phyloP scores from a whole-genome alignment of 1,140 invertebrate species.

The Nasonia giraulti region DNA sequence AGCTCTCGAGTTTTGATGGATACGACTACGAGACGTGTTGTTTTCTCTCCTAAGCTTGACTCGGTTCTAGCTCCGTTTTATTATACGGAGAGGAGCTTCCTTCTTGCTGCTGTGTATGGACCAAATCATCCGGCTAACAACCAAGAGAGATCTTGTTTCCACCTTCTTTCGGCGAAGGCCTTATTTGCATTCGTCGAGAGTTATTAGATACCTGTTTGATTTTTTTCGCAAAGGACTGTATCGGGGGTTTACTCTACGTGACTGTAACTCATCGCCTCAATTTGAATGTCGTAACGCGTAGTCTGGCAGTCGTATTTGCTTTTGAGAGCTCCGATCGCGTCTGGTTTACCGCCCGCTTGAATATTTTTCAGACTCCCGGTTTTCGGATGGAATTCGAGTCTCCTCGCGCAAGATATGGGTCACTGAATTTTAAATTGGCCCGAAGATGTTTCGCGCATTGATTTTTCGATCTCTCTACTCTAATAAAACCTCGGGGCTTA shows the following conservation, averaged over 20 bases:
- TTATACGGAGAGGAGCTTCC: not conserved
- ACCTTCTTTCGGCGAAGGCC: not conserved
- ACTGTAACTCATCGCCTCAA: not conserved
- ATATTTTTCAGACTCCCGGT: not conserved
- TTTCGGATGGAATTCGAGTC: constrained; percentile 13
- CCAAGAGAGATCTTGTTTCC: not conserved
- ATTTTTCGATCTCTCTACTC: constrained; percentile 21
- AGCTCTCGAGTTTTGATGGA: not conserved
- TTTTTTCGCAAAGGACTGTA: not conserved
- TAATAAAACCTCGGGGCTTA: not conserved
- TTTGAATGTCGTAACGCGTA: not conserved
- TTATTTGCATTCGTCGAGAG: constrained; percentile 3
- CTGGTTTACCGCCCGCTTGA: not conserved
- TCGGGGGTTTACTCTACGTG: too few relatives aligned
- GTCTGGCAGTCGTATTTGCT: not conserved
- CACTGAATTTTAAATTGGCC: constrained; percentile 28
- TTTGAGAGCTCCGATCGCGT: not conserved
- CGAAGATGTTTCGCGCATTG: constrained; percentile 9
- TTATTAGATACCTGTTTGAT: constrained; percentile 1
- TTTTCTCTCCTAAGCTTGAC: not conserved
- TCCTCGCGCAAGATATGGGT: constrained; percentile 7
- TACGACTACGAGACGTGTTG: too few relatives aligned
- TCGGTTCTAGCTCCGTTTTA: not conserved
- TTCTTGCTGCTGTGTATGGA: not conserved
- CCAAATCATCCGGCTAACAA: not conserved